Conservation (phyloP, 1,140 invertebrate genomes). For the Ostrea edulis region DNA sequence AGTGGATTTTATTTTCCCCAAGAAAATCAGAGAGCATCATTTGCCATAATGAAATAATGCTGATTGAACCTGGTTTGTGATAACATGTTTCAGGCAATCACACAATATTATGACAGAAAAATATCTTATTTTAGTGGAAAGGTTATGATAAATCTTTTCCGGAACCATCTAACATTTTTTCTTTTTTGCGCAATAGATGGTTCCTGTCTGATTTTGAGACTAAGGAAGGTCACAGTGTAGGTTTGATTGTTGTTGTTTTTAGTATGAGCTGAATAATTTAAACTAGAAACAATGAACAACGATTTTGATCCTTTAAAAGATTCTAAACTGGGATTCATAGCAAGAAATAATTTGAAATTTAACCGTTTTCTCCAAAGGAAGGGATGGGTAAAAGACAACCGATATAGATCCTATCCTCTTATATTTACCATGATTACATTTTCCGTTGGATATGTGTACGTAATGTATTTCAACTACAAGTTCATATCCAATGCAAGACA, state of each 20-base stretch:
- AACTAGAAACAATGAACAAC: neutral
- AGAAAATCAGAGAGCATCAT: neutral
- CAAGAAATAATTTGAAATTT: neutral
- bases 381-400: constrained; percentile 5
- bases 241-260: neutral
- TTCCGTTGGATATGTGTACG: neutral
- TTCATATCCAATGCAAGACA: neutral
- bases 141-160: neutral
- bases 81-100: too few species aligned
- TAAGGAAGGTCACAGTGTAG: neutral
- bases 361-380: constrained; percentile 15
- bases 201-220: neutral
- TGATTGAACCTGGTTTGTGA: too few species aligned
- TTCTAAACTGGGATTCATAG: neutral
- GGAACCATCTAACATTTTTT: neutral
- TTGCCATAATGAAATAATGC: neutral
- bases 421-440: neutral
- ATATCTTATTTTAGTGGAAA: too few species aligned
- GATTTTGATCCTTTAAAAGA: neutral
- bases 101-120: too few species aligned
- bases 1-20: neutral
- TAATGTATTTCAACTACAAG: neutral
- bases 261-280: neutral
- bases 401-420: neutral
- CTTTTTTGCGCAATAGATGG: neutral